phyloP scores from a whole-genome alignment of 2,888 invertebrate species.

The Villa cingulata region DNA sequence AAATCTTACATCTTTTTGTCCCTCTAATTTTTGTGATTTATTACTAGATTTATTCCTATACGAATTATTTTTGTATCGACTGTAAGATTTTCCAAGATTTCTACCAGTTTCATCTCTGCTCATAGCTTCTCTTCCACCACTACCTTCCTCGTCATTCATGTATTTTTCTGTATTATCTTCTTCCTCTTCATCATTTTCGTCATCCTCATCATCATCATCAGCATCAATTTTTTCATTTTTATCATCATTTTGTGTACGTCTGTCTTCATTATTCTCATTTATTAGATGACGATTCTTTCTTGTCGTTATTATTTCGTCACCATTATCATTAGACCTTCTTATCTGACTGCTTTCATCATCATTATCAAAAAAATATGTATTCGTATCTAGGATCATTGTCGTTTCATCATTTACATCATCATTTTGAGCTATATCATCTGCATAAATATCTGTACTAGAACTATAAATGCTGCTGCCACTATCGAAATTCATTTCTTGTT shows the following conservation, averaged over 20 bases:
- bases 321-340: neutral
- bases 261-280: too few relatives aligned
- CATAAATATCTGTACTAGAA: constrained; percentile 3
- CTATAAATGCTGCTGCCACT: neutral
- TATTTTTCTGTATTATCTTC: constrained; percentile 16
- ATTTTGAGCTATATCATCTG: neutral
- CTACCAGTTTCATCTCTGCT: constrained; percentile 21
- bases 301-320: neutral
- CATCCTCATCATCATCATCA: constrained; percentile 13
- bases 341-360: constrained; percentile 17
- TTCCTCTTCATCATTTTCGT: constrained; percentile 12
- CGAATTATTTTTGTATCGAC: constrained; percentile 16
- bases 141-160: constrained; percentile 31
- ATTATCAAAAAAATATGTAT: constrained; percentile 21
- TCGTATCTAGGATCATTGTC: constrained; percentile 24
- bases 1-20: constrained; percentile 31
- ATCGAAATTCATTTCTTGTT: too few relatives aligned
- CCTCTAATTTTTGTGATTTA: constrained; percentile 14
- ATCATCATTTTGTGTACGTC: too few relatives aligned
- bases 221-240: constrained; percentile 18
- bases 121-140: constrained; percentile 21
- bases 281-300: neutral
- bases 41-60: constrained; percentile 20
- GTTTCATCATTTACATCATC: neutral
- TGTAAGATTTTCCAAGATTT: constrained; percentile 12